Base-by-base conservation (phyloP, 2,113 vertebrate species). In the Neopipo cinnamomea region DNA sequence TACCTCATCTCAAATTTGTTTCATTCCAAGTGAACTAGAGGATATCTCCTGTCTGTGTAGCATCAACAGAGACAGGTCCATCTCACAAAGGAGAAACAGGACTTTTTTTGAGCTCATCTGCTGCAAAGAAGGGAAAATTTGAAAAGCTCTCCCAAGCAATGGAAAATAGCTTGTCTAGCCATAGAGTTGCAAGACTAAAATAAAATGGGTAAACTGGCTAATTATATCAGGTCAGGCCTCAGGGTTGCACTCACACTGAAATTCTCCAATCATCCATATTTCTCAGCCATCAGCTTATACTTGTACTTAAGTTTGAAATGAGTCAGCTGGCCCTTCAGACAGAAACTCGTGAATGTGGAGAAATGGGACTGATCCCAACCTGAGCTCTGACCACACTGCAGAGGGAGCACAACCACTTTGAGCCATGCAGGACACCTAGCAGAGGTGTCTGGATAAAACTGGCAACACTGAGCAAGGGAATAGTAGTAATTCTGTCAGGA, bases 331-430 rank as follows among this genome's bases (percentile, higher is more conserved):
- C 31, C 71, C 58, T 86, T 62, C 82, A 62, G 71, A 17, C 30
- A 85, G 71, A 92, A 92, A 46, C 44, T 44, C 1, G 1, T 5
- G 18, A 90, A 55, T 1, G 2, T 33, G 21, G 16, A 71, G 68
- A n/a, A 82, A 52, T 5, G 21, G 21, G 75, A 70, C 42, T 20
- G 50, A n/a, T 77, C 31, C 74, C 42, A 85, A 8, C 37, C 46
- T 28, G 71, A 77, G 85, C 82, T 79, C 62, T 9, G 15, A 35
- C 42, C 82, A 27, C 30, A 39, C 27, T 0, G 1, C 55, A 62
- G n/a, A 62, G n/a, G 39, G 41, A 84, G 33, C 21, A 3, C 47
- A 91, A n/a, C 31, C 2, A 3, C 66, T 75, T 12, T 0, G 0
- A 41, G 74, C 47, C 30, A 20, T 3, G 12, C 16, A 31, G 39